Evolutionary conservation across 2,113 vertebrate genomes (phyloP), one percentile per base, ranked within the genome.

Genomic region (Pelodiscus sinensis): DNA sequence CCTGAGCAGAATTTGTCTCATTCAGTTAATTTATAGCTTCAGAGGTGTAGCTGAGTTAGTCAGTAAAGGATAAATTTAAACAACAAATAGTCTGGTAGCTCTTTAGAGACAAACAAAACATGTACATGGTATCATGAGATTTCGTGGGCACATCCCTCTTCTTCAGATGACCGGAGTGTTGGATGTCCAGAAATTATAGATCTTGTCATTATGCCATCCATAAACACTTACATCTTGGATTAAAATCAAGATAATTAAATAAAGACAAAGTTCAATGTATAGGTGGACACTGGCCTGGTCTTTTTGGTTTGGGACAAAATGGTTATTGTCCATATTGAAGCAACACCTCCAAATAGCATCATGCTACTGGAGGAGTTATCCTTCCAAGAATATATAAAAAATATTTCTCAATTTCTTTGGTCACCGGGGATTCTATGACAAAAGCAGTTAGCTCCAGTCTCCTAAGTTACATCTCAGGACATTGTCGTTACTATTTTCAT

Each of bases 391-490:
- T 9, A 29, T 12, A 35, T 60, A n/a, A 50, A 79, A 54, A 10
- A 71, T 10, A 15, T 13, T 57, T 82, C 31, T 27, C 38, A 1
- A 16, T 7, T 44, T 44, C 35, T 50, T 19, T 12, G 52, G 14
- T 25, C 56, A 82, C 8, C 11, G 50, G 86, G 68, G 68, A 15
- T 35, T 18, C 22, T 81, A 81, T 71, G 88, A 84, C 8, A 68
- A 51, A 6, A 11, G 9, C 95, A 56, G 71, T 93, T 85, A 78
- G 94, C 93, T 19, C 0, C 35, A 73, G 44, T 9, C 84, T 65
- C 38, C 82, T 87, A 68, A 19, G 92, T 90, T 89, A 29, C 91
- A 90, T 90, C 38, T 58, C 21, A 81, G 65, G 56, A 96, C 94
- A 95, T 92, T 94, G 94, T 94, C 85, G n/a, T 35, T 35, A 71